phyloP scores from a whole-genome alignment of 2,797 vertebrate species.

The Chaenodraco wilsoni region DNA sequence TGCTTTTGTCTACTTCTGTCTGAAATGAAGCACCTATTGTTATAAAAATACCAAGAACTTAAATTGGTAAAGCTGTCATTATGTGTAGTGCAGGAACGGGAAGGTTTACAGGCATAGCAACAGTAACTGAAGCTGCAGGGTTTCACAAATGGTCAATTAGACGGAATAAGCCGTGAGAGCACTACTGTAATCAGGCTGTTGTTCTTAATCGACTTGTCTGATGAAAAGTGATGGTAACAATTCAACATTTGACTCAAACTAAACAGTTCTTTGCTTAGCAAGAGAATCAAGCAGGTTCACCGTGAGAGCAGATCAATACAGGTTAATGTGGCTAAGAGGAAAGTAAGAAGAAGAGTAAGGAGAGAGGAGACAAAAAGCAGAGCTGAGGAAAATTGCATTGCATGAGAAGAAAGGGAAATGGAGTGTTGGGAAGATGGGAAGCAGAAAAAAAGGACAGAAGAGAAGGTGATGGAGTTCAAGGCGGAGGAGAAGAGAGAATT shows the following conservation, averaged over 20 bases:
- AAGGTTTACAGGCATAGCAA: neutral
- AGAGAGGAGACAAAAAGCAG: slow-evolving; percentile 14
- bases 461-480: slow-evolving; percentile 26
- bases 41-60: neutral
- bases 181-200: slow-evolving; percentile 27
- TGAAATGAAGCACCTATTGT: neutral
- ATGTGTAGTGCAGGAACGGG: neutral
- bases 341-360: slow-evolving; percentile 29
- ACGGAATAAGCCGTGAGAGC: neutral
- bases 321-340: slow-evolving; percentile 20
- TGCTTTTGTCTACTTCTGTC: neutral
- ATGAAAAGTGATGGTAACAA: slow-evolving; percentile 38
- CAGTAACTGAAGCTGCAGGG: neutral
- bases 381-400: slow-evolving; percentile 13
- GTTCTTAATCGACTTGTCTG: slow-evolving; percentile 16
- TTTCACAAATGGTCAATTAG: neutral
- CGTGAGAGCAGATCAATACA: slow-evolving; percentile 41
- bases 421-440: slow-evolving; percentile 36
- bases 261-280: slow-evolving; percentile 4
- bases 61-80: neutral
- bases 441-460: slow-evolving; percentile 12
- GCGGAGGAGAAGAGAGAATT: slow-evolving; percentile 21
- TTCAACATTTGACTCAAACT: slow-evolving; percentile 17
- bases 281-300: slow-evolving; percentile 24
- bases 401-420: slow-evolving; percentile 29